Evolutionary conservation across 2,888 invertebrate genomes (phyloP), one percentile per base, ranked within the genome.

Genomic region (Dryobota labecula): DNA sequence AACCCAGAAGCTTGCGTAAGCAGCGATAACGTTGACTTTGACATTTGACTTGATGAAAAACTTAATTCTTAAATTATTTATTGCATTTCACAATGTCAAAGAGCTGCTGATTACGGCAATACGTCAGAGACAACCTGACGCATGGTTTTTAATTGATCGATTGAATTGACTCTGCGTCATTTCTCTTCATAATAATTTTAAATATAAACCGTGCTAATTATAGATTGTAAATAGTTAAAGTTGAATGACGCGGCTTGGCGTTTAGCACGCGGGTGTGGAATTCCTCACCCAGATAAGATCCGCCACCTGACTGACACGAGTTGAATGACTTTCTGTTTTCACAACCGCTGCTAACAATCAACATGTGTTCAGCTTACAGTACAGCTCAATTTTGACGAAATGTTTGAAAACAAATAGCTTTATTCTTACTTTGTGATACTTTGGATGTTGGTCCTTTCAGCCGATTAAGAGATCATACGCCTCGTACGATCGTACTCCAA

Each of bases 181-280:
- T 73, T 70, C 18, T 47, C 30, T 53, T 30, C 13, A 38, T 15
- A 36, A 30, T 15, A 13, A 65, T 53, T 73, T 47, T 58, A 36
- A 58, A 70, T 45, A 65, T 71, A 65, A 74, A 56, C 67, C 27
- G 67, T 76, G 75, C 36, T 70, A 76, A 84, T 83, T 61, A 64
- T 71, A 63, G 36, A 62, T 66, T 62, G 65, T 84, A 57, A 72
- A 82, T 64, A 79, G 57, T 61, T 71, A 67, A 67, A 53, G 47
- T 61, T 67, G 47, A 71, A 64, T 63, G 72, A 15, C 57, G 63
- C 45, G 45, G 53, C 61, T 27, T 73, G 45, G 47, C 62, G 62
- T 76, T 88, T 89, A 87, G 71, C 86, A 82, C 83, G 67, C 79
- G 63, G 71, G 82, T 85, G 89, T 84, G 86, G 85, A 87, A 88